Percentiles rank a stretch among this genome's conserved stretches.
These are phyloP conservation scores for Microtus richardsoni DNA, from an alignment of 2,113 vertebrate species.

Conservation along the genomic window DNA sequence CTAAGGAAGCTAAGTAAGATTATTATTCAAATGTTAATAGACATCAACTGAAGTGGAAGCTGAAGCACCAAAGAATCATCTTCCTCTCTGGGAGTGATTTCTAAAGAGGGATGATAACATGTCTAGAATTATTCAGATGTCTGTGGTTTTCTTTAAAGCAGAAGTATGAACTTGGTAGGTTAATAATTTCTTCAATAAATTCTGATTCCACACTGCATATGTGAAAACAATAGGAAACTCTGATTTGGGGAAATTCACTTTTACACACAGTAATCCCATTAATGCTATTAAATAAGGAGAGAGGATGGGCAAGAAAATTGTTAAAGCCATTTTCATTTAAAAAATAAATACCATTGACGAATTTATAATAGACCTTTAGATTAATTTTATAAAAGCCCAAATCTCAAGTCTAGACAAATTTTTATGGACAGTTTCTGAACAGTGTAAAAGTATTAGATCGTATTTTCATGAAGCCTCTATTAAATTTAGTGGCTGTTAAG, in stretches of 20 bases:
- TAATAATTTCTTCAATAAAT: neutral
- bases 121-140: neutral
- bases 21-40: constrained; percentile 2
- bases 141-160: constrained; percentile 41
- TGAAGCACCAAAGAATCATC: neutral
- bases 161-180: neutral
- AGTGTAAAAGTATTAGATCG: neutral
- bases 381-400: constrained; percentile 7
- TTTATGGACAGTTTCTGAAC: neutral
- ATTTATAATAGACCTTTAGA: constrained; percentile 18
- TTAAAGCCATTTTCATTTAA: constrained; percentile 17
- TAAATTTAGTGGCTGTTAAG: constrained; percentile 16
- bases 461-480: neutral
- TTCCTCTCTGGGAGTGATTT: neutral
- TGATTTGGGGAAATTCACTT: neutral
- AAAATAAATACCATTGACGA: constrained; percentile 8
- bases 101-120: neutral
- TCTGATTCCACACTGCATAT: neutral
- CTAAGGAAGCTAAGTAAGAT: neutral
- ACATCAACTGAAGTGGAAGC: neutral
- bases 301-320: neutral
- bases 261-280: neutral
- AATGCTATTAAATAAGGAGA: constrained; percentile 1
- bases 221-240: constrained; percentile 49
- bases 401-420: neutral